These are phyloP conservation scores for Phrynocephalus forsythii DNA, from an alignment of 2,797 vertebrate species.

Conservation along the genomic window DNA sequence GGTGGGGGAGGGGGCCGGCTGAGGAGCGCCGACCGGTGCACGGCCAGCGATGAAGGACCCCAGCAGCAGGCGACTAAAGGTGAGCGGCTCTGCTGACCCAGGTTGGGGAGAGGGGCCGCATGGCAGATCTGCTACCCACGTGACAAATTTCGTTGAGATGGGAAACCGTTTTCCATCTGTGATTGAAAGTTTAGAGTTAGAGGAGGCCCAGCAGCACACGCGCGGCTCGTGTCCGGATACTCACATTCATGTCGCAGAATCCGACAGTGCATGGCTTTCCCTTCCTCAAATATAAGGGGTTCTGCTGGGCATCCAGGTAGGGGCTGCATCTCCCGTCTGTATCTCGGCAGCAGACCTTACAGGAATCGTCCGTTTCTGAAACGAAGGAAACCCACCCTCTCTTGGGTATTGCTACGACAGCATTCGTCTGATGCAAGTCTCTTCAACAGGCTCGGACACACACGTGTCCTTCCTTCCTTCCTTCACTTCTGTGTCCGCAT, in stretches of 20 bases:
- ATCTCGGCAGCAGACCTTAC: constrained; percentile 94
- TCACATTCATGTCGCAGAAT: constrained; percentile 92
- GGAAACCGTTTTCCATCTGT: no score
- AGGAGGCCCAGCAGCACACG: background rate
- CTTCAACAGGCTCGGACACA: background rate
- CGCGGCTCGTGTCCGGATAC: constrained; percentile 49
- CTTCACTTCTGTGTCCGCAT: background rate
- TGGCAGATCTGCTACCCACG: no score
- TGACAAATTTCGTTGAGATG: no score
- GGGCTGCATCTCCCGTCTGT: constrained; percentile 82
- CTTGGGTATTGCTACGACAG: background rate
- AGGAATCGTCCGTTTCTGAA: constrained; percentile 92
- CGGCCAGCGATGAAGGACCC: no score
- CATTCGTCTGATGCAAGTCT: background rate
- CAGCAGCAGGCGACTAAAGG: no score
- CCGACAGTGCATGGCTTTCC: constrained; percentile 98
- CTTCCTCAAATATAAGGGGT: constrained; percentile 89
- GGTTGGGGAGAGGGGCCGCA: no score
- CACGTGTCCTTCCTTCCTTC: background rate
- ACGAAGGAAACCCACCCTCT: background rate
- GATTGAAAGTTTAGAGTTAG: background rate
- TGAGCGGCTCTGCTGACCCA: no score
- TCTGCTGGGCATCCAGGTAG: constrained; percentile 67
- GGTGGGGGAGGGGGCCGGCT: no score
- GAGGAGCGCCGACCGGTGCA: no score